phyloP scores from a whole-genome alignment of 2,888 invertebrate species.

The Chrysomela aeneicollis region DNA sequence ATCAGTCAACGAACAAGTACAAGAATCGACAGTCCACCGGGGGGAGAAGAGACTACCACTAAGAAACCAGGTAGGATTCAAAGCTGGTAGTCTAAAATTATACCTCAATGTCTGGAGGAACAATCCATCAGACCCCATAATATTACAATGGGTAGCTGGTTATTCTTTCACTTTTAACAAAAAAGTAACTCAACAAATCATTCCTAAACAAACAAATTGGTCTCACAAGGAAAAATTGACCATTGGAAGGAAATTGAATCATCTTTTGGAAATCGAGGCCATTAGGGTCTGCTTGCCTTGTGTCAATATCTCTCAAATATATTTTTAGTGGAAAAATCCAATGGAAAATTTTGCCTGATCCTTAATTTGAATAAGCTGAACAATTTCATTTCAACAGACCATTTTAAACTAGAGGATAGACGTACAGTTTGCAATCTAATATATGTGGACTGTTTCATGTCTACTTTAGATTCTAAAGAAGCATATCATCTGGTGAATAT shows the following conservation, averaged over 20 bases:
- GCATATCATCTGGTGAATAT: slow-evolving; percentile 25
- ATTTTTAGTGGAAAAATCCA: background rate
- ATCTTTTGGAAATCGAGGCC: background rate
- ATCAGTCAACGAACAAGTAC: background rate
- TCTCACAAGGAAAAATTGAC: background rate
- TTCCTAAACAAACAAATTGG: background rate
- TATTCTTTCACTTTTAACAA: slow-evolving; percentile 15
- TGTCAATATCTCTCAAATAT: background rate
- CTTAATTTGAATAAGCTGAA: slow-evolving; percentile 16
- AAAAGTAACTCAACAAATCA: background rate
- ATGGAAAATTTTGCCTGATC: slow-evolving; percentile 12
- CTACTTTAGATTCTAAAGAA: slow-evolving; percentile 27
- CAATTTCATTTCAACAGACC: slow-evolving; percentile 2
- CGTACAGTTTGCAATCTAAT: slow-evolving; percentile 8
- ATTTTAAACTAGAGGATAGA: slow-evolving; percentile 21
- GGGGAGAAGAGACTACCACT: background rate
- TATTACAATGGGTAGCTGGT: slow-evolving; percentile 14
- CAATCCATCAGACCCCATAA: slow-evolving; percentile 4
- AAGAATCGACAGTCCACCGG: background rate
- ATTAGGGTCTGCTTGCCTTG: background rate
- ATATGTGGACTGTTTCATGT: background rate
- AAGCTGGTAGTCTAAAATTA: background rate
- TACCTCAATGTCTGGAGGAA: background rate
- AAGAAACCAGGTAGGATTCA: slow-evolving; percentile 6
- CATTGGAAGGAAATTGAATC: background rate